Base-by-base conservation (phyloP, 2,797 vertebrate species). In the Rhabdophis nuchalis region DNA sequence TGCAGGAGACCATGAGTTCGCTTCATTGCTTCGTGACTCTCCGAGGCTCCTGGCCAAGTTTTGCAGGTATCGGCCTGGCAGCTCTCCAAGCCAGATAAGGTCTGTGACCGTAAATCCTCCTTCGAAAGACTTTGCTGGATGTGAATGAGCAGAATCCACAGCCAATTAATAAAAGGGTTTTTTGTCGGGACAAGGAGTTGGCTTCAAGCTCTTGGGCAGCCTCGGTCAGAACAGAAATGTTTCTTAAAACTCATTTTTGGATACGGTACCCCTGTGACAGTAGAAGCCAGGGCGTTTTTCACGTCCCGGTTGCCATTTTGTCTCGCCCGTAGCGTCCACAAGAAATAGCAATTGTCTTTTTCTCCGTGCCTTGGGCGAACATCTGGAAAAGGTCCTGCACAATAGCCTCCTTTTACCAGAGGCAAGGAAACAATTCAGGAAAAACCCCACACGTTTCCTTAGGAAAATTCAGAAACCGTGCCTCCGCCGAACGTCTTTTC, bases 211-310 rank as follows among this genome's bases (percentile, higher is more conserved):
- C 46, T 50, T 6, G 46, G 46, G 46, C 5, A 50, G 5, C 46
- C 46, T 50, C 46, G 46, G 46, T 50, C 46, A 6, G 46, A 50
- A 50, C 46, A 50, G 46, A 50, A 50, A 68, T 2, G 6, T 68
- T 32, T 68, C n/a, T 16, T 16, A 32, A 18, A 41, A 23, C 32
- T 77, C 18, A 23, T 77, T 77, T 77, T 41, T 23, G 8, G 72
- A 36, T 23, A 20, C 3, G 9, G 36, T 50, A 1, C 18, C 9
- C n/a, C 14, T 2, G 1, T 36, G 6, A 72, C 0, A 1, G 20
- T 82, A 46, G 20, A 82, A 25, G 72, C 36, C 20, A 2, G 25
- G 10, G 72, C 0, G 0, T 46, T 25, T 77, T 82, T 12, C 36
- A 46, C 2, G 20, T 23, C 72, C 72, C 46, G 36, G 20, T 4